Conservation (phyloP, 2,113 vertebrate species). For the Donacobius atricapilla region DNA sequence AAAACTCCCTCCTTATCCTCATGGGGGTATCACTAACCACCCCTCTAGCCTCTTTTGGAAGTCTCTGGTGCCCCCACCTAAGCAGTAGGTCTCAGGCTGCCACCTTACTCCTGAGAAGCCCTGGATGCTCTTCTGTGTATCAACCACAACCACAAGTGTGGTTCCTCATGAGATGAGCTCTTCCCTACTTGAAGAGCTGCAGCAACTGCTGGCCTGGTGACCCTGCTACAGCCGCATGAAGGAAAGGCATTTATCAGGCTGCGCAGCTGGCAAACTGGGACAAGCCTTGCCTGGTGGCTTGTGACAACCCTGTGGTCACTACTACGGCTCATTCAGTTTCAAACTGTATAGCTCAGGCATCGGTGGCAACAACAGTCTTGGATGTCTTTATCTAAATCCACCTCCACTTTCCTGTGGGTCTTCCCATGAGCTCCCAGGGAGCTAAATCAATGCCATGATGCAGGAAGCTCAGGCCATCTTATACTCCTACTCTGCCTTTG, state of each 20-base stretch:
- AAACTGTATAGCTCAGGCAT: neutral
- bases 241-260: neutral
- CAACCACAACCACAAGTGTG: neutral
- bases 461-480: neutral
- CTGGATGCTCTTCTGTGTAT: neutral
- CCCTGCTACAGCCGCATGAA: neutral
- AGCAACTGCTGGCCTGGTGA: neutral
- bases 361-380: neutral
- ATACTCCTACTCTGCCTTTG: neutral
- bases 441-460: neutral
- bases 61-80: neutral
- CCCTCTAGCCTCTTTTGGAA: neutral
- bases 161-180: neutral
- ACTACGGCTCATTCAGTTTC: neutral
- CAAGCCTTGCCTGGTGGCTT: neutral
- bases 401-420: neutral
- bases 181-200: neutral
- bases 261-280: neutral
- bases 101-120: neutral
- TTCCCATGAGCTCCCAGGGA: neutral
- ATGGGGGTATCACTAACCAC: fast-evolving
- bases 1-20: neutral
- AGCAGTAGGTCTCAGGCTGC: neutral
- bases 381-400: neutral
- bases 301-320: neutral